Evolutionary conservation across 35 echinoderm and acorn worm genomes (phyloP).

Genomic region (Apostichopus japonicus): DNA sequence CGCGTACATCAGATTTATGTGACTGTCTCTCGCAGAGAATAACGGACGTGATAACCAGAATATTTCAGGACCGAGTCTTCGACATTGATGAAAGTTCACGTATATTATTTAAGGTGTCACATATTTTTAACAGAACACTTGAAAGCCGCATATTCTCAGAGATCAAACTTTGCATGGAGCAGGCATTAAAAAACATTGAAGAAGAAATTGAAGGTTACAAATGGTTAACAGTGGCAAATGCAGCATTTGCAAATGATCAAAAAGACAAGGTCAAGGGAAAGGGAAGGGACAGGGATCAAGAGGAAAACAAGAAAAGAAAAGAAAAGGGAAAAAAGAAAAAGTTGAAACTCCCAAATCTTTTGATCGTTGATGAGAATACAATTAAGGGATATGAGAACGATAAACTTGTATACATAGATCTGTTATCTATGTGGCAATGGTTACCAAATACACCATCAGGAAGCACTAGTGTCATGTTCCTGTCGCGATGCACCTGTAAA

Average conservation of each 20-base stretch:
- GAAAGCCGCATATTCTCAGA: neutral
- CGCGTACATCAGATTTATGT: neutral
- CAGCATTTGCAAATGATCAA: neutral
- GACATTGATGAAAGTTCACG: neutral
- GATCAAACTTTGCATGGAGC: neutral
- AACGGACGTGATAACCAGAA: too few relatives aligned
- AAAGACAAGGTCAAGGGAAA: too few relatives aligned
- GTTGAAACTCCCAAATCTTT: neutral
- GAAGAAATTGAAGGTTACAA: neutral
- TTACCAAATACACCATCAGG: neutral
- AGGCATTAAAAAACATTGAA: neutral
- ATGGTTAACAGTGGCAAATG: neutral
- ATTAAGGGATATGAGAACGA: neutral
- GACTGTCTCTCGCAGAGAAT: neutral
- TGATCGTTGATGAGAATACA: neutral
- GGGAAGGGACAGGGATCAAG: too few relatives aligned
- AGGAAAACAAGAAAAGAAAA: too few relatives aligned
- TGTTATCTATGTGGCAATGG: constrained; percentile 12
- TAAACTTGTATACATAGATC: neutral
- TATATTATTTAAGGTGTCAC: neutral
- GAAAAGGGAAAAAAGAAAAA: too few relatives aligned
- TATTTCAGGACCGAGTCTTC: too few relatives aligned
- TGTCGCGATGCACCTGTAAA: neutral
- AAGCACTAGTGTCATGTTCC: neutral
- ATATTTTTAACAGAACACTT: neutral